Base-by-base conservation (phyloP, 1,140 invertebrate genomes). In the Ephestia elutella region DNA sequence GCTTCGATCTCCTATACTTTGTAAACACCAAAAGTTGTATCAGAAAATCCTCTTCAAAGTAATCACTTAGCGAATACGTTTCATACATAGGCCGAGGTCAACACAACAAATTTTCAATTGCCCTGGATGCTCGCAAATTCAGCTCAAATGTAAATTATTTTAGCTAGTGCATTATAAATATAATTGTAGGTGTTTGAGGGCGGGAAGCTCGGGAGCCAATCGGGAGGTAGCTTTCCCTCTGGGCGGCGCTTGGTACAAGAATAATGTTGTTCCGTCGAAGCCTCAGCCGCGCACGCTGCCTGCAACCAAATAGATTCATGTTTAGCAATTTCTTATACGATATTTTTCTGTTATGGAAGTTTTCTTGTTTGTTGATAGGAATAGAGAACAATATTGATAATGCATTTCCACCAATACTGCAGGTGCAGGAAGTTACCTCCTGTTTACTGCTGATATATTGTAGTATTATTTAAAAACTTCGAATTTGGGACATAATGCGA, bases 71-170 rank as follows among this genome's bases (percentile, higher is more conserved):
- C 69, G 11, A 30, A 32, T 48, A 17, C 19, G 21, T 18, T 25
- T 53, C 68, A 71, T 70, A 75, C 61, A 68, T 78, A 78, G 78
- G 79, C 79, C 71, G 59, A 66, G 78, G 78, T 82, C 83, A 85
- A 86, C 86, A 86, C 80, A 84, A 85, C 85, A 87, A 87, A 86
- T 87, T 87, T 87, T 87, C 85, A 87, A 86, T 87, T 87, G 85
- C 82, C 80, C 80, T 70, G 70, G 75, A 78, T 70, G 80, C 71
- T 85, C 74, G 80, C 85, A 86, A 87, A 86, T 87, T 87, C 83
- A 84, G 79, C 85, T 82, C 65, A 75, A 86, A 87, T 87, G 85
- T 87, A 87, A 87, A 87, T 86, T 87, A 86, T 87, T 87, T 85
- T 71, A 78, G 66, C 75, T 77, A 80, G 79, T 84, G 78, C 82